Evolutionary conservation across 2,797 vertebrate species (phyloP).

Genomic region (Leuciscus waleckii): DNA sequence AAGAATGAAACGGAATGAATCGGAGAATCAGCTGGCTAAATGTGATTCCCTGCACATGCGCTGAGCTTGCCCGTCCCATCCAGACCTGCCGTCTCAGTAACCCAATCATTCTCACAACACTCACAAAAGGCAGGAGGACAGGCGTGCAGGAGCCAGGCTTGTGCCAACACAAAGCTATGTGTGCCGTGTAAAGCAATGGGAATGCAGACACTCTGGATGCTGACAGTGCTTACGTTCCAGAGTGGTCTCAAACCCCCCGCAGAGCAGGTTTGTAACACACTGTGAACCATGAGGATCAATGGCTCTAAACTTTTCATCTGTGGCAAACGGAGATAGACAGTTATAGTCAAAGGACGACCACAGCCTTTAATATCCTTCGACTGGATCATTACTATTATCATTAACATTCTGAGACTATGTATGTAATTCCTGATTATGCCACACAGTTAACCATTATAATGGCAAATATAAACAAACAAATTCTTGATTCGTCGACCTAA

Average conservation of each 20-base stretch:
- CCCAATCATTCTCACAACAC: conserved; percentile 26
- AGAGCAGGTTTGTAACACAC: conserved; percentile 97
- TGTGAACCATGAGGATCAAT: conserved; percentile 97
- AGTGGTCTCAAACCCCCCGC: conserved; percentile 91
- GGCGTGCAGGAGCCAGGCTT: conserved; percentile 31
- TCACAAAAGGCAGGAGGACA: conserved; percentile 15
- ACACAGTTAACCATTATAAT: background rate
- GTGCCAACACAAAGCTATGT: conserved; percentile 49
- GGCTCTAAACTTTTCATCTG: conserved; percentile 99
- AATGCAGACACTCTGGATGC: conserved; percentile 74
- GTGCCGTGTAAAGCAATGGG: conserved; percentile 60
- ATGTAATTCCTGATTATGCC: background rate
- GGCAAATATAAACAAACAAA: background rate
- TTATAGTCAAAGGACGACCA: background rate
- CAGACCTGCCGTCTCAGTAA: background rate
- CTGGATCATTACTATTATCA: background rate
- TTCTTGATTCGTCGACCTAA: conserved; percentile 3
- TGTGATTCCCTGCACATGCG: conserved; percentile 17
- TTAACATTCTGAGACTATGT: background rate
- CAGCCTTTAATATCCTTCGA: background rate
- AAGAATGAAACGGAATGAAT: conserved; percentile 3
- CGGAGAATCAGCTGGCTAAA: conserved; percentile 6
- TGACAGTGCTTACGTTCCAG: conserved; percentile 91
- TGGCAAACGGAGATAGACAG: conserved; percentile 86
- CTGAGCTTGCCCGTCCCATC: background rate